phyloP scores from a whole-genome alignment of 2,888 invertebrate genomes.

The Tuta absoluta region DNA sequence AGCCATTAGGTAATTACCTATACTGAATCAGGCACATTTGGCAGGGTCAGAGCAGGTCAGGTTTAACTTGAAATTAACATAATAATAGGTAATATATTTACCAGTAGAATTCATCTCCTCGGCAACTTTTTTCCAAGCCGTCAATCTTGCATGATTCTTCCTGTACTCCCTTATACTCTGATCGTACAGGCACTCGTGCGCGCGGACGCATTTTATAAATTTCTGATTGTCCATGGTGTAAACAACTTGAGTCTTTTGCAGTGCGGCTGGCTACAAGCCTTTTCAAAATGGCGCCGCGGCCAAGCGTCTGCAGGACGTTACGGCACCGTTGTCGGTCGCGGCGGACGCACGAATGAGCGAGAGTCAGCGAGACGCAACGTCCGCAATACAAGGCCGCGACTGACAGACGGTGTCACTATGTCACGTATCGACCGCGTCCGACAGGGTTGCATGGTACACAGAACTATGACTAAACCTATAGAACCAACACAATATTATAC shows the following conservation, averaged over 20 bases:
- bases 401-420: background rate
- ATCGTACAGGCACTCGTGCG: constrained; percentile 10
- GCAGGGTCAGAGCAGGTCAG: no score
- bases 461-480: no score
- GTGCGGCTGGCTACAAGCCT: background rate
- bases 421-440: no score
- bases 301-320: background rate
- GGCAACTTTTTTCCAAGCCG: background rate
- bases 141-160: background rate
- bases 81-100: background rate
- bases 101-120: background rate
- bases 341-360: background rate
- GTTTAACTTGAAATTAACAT: background rate
- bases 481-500: no score
- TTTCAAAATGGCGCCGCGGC: no score
- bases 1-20: no score
- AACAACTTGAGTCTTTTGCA: background rate
- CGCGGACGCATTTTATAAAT: background rate
- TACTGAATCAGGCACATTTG: no score
- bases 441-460: no score
- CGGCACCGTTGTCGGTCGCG: background rate
- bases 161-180: background rate
- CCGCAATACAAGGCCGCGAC: background rate
- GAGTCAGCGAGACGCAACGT: no score
- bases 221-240: background rate